Conservation (phyloP, 1,140 invertebrate genomes). For the Cyphomyrmex costatus region DNA sequence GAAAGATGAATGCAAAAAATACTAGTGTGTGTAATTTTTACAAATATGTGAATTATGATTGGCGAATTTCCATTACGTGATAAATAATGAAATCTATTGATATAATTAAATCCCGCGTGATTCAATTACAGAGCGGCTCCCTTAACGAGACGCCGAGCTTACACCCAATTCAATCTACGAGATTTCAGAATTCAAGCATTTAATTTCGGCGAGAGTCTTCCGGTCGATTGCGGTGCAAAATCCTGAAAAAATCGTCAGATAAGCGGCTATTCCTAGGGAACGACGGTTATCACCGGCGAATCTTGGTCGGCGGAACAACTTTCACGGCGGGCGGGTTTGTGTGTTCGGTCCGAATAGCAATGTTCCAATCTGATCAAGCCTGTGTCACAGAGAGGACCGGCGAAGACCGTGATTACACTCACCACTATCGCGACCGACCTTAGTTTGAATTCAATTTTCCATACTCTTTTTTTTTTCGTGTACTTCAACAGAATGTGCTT, state of each 20-base stretch:
- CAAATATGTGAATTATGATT: not conserved
- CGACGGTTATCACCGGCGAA: slow-evolving; percentile 66
- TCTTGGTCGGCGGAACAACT: slow-evolving; percentile 69
- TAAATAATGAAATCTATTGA: slow-evolving; percentile 2
- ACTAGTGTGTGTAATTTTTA: not conserved
- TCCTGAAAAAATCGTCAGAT: slow-evolving; percentile 71
- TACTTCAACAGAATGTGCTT: slow-evolving; percentile 2
- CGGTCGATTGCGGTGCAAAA: slow-evolving; percentile 63
- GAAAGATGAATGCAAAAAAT: too few species aligned
- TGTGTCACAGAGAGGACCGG: slow-evolving; percentile 78
- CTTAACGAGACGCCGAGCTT: slow-evolving; percentile 57
- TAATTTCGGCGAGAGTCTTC: slow-evolving; percentile 65
- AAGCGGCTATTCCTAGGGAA: slow-evolving; percentile 65
- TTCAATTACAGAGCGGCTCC: slow-evolving; percentile 46
- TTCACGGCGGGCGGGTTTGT: slow-evolving; percentile 47
- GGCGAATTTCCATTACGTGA: not conserved
- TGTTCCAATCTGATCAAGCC: slow-evolving; percentile 78
- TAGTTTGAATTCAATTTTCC: slow-evolving; percentile 65
- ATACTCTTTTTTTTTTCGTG: slow-evolving; percentile 36
- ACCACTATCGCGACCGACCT: slow-evolving; percentile 65
- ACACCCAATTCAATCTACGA: slow-evolving; percentile 17
- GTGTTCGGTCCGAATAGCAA: slow-evolving; percentile 60
- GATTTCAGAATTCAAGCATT: slow-evolving; percentile 55
- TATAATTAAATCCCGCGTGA: slow-evolving; percentile 26
- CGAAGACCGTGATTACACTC: slow-evolving; percentile 81